A percentile compares a stretch with the other conserved stretches of the same genome.
These are phyloP conservation scores for Burhinus oedicnemus DNA, from an alignment of 2,113 vertebrate genomes.

Conservation along the genomic window DNA sequence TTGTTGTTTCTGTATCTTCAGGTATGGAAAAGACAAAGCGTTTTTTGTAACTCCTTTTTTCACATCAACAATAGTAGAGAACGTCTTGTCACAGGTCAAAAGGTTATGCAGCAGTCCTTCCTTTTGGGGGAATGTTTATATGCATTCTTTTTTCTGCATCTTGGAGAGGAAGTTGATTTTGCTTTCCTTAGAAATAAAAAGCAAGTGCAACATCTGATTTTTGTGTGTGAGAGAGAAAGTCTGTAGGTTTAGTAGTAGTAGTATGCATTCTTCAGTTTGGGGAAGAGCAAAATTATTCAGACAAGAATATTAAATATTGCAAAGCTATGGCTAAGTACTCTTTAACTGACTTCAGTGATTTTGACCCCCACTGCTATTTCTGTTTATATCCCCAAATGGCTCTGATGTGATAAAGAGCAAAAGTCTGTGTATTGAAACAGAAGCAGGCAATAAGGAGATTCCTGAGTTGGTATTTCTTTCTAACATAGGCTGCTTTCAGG, in stretches of 20 bases:
- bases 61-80: background rate
- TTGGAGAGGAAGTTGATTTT: constrained; percentile 31
- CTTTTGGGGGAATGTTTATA: background rate
- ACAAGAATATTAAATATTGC: background rate
- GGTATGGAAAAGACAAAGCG: background rate
- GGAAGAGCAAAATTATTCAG: background rate
- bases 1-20: background rate
- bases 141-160: background rate
- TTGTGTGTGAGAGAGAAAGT: background rate
- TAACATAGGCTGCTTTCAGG: background rate
- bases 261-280: background rate
- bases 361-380: background rate
- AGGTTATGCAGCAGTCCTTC: constrained; percentile 39
- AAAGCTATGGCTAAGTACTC: background rate
- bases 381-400: background rate
- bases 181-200: constrained; percentile 1
- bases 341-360: background rate
- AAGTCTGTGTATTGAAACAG: background rate
- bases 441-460: background rate
- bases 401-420: background rate
- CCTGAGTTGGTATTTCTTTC: background rate
- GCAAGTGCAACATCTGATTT: background rate
- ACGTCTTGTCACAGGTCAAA: background rate
- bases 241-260: background rate
- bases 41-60: background rate